Evolutionary conservation across 1,140 invertebrate species (phyloP).

Genomic region (Drosophila erecta): DNA sequence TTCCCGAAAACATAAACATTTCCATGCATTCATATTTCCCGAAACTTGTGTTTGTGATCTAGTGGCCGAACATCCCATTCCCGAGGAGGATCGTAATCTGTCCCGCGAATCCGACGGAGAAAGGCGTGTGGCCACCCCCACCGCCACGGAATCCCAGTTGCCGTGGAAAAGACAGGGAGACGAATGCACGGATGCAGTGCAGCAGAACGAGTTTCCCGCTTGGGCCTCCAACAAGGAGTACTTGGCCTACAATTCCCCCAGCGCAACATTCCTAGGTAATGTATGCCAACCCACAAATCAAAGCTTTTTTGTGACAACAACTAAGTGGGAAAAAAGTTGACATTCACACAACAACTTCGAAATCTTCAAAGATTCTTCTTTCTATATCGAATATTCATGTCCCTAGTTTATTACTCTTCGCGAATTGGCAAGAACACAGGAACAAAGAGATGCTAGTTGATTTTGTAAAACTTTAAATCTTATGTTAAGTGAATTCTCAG

Average conservation of each 20-base stretch:
- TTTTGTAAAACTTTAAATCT: too few relatives aligned
- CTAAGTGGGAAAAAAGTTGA: neutral
- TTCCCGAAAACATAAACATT: neutral
- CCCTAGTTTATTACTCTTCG: conserved; percentile 39
- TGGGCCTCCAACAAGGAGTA: conserved; percentile 98
- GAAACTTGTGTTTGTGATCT: conserved; percentile 16
- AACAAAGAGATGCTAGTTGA: neutral
- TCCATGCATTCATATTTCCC: neutral
- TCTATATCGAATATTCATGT: conserved; percentile 28
- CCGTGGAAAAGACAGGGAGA: conserved; percentile 95
- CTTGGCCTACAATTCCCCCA: conserved; percentile 95
- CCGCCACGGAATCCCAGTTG: conserved; percentile 93
- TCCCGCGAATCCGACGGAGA: conserved; percentile 82
- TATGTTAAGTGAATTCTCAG: too few relatives aligned
- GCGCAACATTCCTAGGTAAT: conserved; percentile 94
- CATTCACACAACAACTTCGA: conserved; percentile 38
- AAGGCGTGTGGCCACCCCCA: conserved; percentile 91
- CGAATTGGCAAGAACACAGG: conserved; percentile 31
- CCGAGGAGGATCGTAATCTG: conserved; percentile 79
- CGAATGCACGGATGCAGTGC: conserved; percentile 88
- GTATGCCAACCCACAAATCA: conserved; percentile 3
- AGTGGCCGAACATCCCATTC: conserved; percentile 82
- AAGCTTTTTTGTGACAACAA: neutral
- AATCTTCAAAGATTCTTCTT: conserved; percentile 15
- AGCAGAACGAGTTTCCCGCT: conserved; percentile 95